These are phyloP conservation scores for Platypus cylindrus DNA, from an alignment of 2,888 invertebrate species.

Conservation along the genomic window DNA sequence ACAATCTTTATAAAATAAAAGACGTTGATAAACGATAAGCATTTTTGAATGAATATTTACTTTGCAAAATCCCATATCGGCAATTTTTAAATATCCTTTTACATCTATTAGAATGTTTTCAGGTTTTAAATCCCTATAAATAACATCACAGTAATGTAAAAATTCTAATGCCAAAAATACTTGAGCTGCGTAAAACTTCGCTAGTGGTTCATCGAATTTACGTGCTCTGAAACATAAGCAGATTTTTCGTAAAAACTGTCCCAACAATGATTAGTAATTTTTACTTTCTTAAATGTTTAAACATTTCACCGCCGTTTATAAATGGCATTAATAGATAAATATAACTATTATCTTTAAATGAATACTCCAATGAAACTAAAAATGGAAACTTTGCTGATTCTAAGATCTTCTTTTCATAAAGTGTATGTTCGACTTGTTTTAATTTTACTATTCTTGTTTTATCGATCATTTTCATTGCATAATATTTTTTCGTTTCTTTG, in stretches of 20 bases:
- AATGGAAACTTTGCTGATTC: slow-evolving; percentile 81
- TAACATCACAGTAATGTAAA: slow-evolving; percentile 71
- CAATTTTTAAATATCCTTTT: slow-evolving; percentile 72
- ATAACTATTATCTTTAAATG: slow-evolving; percentile 74
- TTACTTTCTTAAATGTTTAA: slow-evolving; percentile 53
- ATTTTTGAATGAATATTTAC: too few relatives aligned
- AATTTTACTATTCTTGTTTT: slow-evolving; percentile 76
- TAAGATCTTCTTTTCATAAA: slow-evolving; percentile 82
- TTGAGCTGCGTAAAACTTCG: slow-evolving; percentile 83
- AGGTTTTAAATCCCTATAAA: slow-evolving; percentile 87
- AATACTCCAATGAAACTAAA: slow-evolving; percentile 70
- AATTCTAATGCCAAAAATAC: slow-evolving; percentile 84
- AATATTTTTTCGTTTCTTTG: slow-evolving; percentile 44
- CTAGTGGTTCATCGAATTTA: slow-evolving; percentile 59
- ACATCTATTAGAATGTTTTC: slow-evolving; percentile 78
- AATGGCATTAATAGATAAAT: slow-evolving; percentile 77
- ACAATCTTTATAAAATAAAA: slow-evolving; percentile 33
- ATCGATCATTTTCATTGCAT: slow-evolving; percentile 80
- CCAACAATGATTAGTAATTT: not conserved
- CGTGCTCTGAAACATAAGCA: slow-evolving; percentile 24
- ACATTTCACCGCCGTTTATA: slow-evolving; percentile 78
- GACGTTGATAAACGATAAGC: not conserved
- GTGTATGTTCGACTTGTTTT: slow-evolving; percentile 80
- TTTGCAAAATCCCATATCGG: slow-evolving; percentile 94
- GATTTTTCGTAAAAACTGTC: not conserved